phyloP scores from a whole-genome alignment of 2,113 vertebrate genomes.

The Manacus vitellinus region DNA sequence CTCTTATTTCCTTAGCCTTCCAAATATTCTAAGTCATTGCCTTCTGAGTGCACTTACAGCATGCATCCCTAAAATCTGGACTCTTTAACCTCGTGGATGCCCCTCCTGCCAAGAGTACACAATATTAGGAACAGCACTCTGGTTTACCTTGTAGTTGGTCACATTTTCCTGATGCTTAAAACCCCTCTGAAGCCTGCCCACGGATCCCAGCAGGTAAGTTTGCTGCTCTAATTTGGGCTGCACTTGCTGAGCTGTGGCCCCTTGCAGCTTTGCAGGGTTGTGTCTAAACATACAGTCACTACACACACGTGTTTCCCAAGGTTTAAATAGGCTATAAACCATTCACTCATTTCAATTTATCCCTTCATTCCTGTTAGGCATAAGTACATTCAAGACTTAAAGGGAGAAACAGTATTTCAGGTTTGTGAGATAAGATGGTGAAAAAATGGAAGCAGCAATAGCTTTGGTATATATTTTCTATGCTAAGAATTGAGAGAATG shows the following conservation, averaged over 20 bases:
- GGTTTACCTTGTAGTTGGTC: neutral
- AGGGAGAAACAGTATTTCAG: neutral
- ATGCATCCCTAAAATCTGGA: neutral
- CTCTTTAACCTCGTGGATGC: neutral
- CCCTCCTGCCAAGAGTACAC: neutral
- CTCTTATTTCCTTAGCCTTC: neutral
- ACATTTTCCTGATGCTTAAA: neutral
- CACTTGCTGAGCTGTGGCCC: neutral
- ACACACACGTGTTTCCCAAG: neutral
- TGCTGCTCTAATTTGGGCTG: neutral
- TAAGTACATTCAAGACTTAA: neutral
- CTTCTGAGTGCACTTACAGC: neutral
- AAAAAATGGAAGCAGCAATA: neutral
- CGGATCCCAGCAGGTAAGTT: neutral
- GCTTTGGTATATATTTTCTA: neutral
- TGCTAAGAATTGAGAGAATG: neutral
- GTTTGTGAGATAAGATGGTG: neutral
- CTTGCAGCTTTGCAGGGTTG: neutral
- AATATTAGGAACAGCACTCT: neutral
- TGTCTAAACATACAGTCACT: neutral
- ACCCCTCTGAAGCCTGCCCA: neutral
- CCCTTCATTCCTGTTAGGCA: neutral
- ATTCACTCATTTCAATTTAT: neutral
- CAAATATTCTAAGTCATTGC: neutral
- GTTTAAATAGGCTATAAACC: neutral